phyloP scores from a whole-genome alignment of 2,113 vertebrate species.

The Vidua chalybeata region DNA sequence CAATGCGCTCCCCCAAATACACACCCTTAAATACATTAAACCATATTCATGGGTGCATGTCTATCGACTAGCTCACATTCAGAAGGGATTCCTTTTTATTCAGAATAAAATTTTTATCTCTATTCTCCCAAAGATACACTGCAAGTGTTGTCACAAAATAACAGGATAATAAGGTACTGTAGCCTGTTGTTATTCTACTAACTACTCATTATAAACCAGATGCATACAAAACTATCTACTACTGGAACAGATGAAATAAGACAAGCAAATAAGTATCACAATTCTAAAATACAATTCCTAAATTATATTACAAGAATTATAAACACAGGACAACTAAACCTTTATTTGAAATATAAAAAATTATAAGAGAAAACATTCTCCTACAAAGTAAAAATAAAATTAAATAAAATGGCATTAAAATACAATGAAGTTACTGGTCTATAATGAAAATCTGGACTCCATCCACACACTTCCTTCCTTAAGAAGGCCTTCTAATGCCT shows the following conservation, averaged over 20 bases:
- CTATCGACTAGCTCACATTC: neutral
- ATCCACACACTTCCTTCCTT: slow-evolving; percentile 40
- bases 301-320: slow-evolving; percentile 13
- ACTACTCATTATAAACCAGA: slow-evolving; percentile 65
- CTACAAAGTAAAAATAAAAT: slow-evolving; percentile 54
- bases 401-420: slow-evolving; percentile 55
- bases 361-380: slow-evolving; percentile 23
- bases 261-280: slow-evolving; percentile 47
- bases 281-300: neutral
- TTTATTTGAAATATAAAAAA: slow-evolving; percentile 50
- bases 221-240: slow-evolving; percentile 27
- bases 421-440: slow-evolving; percentile 37
- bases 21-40: neutral
- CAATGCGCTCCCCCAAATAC: neutral
- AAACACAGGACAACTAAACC: slow-evolving; percentile 3
- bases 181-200: slow-evolving; percentile 61
- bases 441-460: slow-evolving; percentile 57
- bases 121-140: slow-evolving; percentile 26
- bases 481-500: slow-evolving; percentile 49
- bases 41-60: neutral
- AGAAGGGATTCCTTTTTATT: slow-evolving; percentile 27
- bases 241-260: slow-evolving; percentile 59
- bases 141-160: slow-evolving; percentile 63
- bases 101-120: slow-evolving; percentile 43
- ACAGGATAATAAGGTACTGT: slow-evolving; percentile 63